Percentiles rank a stretch among this genome's conserved stretches.
Evolutionary conservation across 2,797 vertebrate genomes (phyloP).

Genomic region (Dipus sagitta): DNA sequence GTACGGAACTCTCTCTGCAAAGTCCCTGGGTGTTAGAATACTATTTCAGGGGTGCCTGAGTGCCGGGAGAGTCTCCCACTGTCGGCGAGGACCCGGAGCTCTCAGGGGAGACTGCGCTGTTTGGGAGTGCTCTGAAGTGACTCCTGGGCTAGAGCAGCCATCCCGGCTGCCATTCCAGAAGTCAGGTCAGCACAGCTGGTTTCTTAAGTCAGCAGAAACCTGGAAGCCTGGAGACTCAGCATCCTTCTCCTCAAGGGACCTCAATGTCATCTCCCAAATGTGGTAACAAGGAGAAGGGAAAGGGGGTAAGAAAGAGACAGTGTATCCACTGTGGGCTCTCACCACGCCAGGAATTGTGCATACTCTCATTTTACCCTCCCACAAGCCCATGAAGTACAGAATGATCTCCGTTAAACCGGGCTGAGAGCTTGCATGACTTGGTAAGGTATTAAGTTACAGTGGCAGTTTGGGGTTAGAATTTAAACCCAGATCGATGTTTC

Average conservation of each 20-base stretch:
- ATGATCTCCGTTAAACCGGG: neutral
- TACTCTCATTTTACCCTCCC: neutral
- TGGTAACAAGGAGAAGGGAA: neutral
- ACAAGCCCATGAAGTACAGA: neutral
- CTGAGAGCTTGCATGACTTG: neutral
- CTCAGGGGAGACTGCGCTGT: slow-evolving; percentile 1
- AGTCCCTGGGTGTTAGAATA: neutral
- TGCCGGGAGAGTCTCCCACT: neutral
- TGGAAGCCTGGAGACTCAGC: slow-evolving; percentile 43
- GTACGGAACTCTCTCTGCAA: neutral
- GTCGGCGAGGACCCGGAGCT: neutral
- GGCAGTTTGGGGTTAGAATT: neutral
- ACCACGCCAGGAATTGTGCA: neutral
- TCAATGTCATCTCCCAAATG: neutral
- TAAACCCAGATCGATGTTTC: neutral
- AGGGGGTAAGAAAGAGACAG: neutral
- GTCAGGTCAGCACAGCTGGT: slow-evolving; percentile 38
- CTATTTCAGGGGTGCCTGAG: neutral
- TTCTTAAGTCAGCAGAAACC: slow-evolving; percentile 59
- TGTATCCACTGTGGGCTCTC: neutral
- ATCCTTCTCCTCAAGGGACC: neutral
- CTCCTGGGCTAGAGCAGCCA: neutral
- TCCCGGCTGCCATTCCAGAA: slow-evolving; percentile 47
- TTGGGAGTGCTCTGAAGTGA: neutral
- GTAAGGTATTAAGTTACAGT: neutral